These are phyloP conservation scores for Encarsia formosa DNA, from an alignment of 2,888 invertebrate genomes.

Conservation along the genomic window DNA sequence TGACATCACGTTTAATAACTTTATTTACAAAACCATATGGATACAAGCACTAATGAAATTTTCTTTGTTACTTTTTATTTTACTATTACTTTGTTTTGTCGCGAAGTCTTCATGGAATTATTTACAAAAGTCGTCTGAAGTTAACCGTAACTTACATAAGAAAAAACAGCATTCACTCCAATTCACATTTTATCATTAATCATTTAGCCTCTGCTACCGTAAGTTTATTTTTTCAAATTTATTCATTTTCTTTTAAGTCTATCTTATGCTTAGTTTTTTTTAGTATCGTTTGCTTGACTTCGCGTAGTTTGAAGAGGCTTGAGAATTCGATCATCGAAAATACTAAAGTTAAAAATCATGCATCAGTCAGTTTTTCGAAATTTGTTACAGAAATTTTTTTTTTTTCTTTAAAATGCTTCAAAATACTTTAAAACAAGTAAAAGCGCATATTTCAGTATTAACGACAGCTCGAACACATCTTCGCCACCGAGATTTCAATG, in stretches of 20 bases:
- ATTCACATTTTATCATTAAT: constrained; percentile 1
- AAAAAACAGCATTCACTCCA: constrained; percentile 22
- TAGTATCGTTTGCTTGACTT: no score
- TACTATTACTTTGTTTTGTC: no score
- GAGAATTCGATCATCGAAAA: constrained; percentile 15
- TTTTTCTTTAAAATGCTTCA: not conserved
- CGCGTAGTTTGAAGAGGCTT: not conserved
- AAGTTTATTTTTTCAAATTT: constrained; percentile 6
- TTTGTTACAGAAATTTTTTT: not conserved
- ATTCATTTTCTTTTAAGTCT: not conserved
- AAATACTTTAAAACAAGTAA: no score
- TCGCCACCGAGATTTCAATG: no score
- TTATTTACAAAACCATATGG: constrained; percentile 47
- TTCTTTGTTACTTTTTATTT: constrained; percentile 32
- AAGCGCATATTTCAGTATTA: no score
- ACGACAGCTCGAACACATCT: no score
- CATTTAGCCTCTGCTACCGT: no score
- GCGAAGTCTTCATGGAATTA: constrained; percentile 35
- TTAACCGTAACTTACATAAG: constrained; percentile 25
- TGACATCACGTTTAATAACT: constrained; percentile 44
- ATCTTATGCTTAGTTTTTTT: not conserved
- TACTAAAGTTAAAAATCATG: constrained; percentile 12
- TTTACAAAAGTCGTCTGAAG: constrained; percentile 40
- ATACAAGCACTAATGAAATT: constrained; percentile 40
- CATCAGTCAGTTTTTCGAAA: not conserved